Evolutionary conservation across 2,113 vertebrate species (phyloP).

Genomic region (Raja brachyura): DNA sequence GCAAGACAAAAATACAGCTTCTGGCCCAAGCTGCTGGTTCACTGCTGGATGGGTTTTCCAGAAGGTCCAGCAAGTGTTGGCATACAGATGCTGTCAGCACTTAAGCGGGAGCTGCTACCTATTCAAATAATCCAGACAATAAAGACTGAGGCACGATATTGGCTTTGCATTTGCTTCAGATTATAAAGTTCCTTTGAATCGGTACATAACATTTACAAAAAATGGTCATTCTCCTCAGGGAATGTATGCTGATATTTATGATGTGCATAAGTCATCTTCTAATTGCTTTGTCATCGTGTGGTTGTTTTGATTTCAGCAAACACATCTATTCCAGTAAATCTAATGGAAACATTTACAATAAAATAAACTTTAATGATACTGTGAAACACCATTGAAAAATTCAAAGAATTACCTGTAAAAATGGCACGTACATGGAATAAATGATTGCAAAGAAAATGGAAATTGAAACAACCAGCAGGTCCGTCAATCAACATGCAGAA

Average conservation of each 20-base stretch:
- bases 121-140: not conserved
- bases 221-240: not conserved
- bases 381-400: not conserved
- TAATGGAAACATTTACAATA: not conserved
- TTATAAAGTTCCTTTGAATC: not conserved
- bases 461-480: not conserved
- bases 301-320: not conserved
- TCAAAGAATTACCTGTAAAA: not conserved
- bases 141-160: not conserved
- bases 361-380: conserved; percentile 10
- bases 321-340: not conserved
- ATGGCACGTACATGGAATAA: not conserved
- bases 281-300: not conserved
- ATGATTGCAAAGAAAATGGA: not conserved
- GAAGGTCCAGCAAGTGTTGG: not conserved
- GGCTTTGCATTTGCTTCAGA: not conserved
- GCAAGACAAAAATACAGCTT: not conserved
- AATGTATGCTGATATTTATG: not conserved
- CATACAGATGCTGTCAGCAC: not conserved
- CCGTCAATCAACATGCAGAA: not conserved
- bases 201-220: not conserved
- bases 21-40: not conserved
- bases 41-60: not conserved
- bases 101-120: no score
- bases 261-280: not conserved